Base-by-base conservation (phyloP, 2,888 invertebrate genomes). In the Odontocolon sp. region DNA sequence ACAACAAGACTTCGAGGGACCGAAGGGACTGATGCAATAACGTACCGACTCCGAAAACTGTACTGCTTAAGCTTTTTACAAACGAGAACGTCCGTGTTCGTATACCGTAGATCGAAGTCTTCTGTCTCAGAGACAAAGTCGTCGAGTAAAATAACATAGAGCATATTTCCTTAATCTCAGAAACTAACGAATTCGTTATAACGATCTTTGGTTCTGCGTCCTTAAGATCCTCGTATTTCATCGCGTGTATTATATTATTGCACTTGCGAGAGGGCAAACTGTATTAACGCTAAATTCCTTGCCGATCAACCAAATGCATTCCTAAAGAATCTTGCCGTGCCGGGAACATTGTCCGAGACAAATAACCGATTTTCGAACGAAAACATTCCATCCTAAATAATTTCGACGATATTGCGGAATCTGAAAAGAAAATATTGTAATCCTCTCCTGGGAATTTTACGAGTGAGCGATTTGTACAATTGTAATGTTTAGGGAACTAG, bases 371-470 rank as follows among this genome's bases (percentile, higher is more conserved):
- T 59, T 81, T 81, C 76, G 52, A 82, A 71, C 80, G 77, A 82
- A 83, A 86, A 79, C 86, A 87, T 87, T 87, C 87, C 87, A 87
- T 87, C 87, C 86, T 86, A 74, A 78, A 81, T 81, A 78, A 77
- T 54, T 75, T 71, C 76, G 78, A 69, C 61, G 9, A 68, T 9
- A 38, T 59, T 50, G n/a, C n/a, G n/a, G n/a, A n/a, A n/a, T n/a
- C n/a, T n/a, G 26, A 36, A 42, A 21, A 40, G 8, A 36, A 70
- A 70, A 47, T 14, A 36, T 16, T 3, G 9, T 23, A 14, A 31
- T 1, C n/a, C 26, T 50, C 50, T 26, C 5, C 11, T 50, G 26
- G 16, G 14, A 21, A 14, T 21, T 28, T 31, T 11, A 54, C 11
- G 57, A 56, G 50, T 21, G 68, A 64, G 57, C 57, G 33, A 64